Evolutionary conservation across 2,113 vertebrate genomes (phyloP), one percentile per base, ranked within the genome.

Genomic region (Limnothrissa miodon): DNA sequence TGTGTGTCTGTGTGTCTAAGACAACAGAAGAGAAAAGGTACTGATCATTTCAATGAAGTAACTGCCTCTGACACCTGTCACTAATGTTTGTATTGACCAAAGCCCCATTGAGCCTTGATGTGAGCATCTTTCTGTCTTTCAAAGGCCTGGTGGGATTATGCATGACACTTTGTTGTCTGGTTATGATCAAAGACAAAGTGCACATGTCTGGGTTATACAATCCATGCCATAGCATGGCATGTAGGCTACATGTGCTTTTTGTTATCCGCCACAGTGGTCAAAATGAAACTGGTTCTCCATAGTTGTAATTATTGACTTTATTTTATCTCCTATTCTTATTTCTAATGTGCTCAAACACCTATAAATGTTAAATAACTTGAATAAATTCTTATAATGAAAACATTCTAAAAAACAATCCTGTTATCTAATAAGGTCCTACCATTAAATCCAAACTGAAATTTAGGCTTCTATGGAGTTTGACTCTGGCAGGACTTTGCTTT

Each of bases 1-100:
- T 87, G 86, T n/a, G 42, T 46, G 87, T 88, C 82, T 83, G 66
- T 83, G 87, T 85, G 86, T 92, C 89, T 87, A 85, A 90, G 87
- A 85, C 90, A 92, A 91, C 92, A 92, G 59, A 62, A 11, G n/a
- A 62, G 59, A 62, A 29, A 62, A 29, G 59, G n/a, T 62, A 29
- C 59, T 62, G n/a, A 62, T 62, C n/a, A 10, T 23, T 56, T 4
- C 19, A 56, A 11, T 29, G 25, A 62, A 62, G 59, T 62, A 29
- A 62, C 59, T 10, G n/a, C 25, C 29, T 62, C 9, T 62, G 59
- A 62, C 59, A 62, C n/a, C 59, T 62, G 59, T 29, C 25, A n/a
- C n/a, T 11, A 11, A 56, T 56, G 51, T 56, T 56, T 56, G 59
- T 29, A 29, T 62, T 62, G 25, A 62, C 59, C 59, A 62, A 25